Evolutionary conservation across 2,113 vertebrate genomes (phyloP).

Genomic region (Tympanuchus pallidicinctus): DNA sequence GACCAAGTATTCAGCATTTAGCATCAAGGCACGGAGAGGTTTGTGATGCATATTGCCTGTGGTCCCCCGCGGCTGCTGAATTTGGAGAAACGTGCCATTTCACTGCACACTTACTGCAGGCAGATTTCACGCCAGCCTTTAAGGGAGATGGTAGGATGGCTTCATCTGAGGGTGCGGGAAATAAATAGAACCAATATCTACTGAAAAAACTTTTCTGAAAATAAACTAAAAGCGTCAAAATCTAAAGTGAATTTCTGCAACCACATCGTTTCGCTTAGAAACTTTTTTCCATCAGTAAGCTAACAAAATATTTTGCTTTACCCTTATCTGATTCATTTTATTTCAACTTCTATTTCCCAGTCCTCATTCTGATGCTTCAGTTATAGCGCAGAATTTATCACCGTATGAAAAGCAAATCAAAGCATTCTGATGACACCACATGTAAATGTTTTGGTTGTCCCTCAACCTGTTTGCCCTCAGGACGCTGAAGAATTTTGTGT

Average conservation of each 20-base stretch:
- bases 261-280: not conserved
- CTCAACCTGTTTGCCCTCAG: not conserved
- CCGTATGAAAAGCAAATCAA: constrained; percentile 10
- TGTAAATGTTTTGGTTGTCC: not conserved
- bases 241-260: constrained; percentile 7
- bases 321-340: not conserved
- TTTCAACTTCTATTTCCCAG: constrained; percentile 25
- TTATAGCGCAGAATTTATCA: constrained; percentile 27
- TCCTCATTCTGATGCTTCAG: constrained; percentile 7
- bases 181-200: constrained; percentile 10
- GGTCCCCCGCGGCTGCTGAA: constrained; percentile 21
- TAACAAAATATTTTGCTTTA: not conserved
- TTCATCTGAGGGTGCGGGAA: not conserved
- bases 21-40: not conserved
- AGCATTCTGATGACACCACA: not conserved
- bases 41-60: not conserved
- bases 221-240: constrained; percentile 30
- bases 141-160: not conserved
- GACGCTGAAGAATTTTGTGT: not conserved
- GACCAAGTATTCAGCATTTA: not conserved
- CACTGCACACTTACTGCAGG: not conserved
- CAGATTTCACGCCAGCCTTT: constrained; percentile 13
- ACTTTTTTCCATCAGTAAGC: not conserved
- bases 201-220: constrained; percentile 8
- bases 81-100: constrained; percentile 30